Conservation (phyloP, 2,888 invertebrate genomes). For the Liopterus haemorrhoidalis region DNA sequence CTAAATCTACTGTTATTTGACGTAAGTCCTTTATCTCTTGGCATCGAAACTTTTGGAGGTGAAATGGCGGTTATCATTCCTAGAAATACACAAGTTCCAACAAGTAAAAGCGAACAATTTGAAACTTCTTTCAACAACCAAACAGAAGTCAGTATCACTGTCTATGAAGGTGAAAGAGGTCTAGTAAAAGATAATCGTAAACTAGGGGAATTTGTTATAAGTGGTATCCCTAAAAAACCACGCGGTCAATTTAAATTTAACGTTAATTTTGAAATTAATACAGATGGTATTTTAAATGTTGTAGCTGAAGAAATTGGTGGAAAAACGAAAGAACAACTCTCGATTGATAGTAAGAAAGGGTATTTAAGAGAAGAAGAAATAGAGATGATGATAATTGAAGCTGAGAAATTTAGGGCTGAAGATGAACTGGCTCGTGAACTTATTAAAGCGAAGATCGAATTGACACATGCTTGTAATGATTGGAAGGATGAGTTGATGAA, state of each 20-base stretch:
- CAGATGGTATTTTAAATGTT: constrained; percentile 31
- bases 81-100: constrained; percentile 88
- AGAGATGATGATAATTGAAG: no score
- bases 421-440: no score
- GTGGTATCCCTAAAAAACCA: constrained; percentile 19
- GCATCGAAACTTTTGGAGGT: constrained; percentile 79
- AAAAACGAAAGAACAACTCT: no score
- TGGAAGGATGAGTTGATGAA: no score
- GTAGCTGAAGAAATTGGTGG: constrained; percentile 60
- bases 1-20: constrained; percentile 82
- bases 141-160: constrained; percentile 21
- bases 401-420: no score
- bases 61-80: constrained; percentile 91
- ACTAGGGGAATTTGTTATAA: constrained; percentile 24
- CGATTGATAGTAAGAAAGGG: no score
- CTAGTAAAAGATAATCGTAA: constrained; percentile 21
- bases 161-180: constrained; percentile 26
- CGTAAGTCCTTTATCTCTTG: constrained; percentile 77
- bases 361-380: no score
- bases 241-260: constrained; percentile 18
- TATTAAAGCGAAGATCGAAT: no score
- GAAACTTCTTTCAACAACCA: constrained; percentile 76
- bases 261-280: constrained; percentile 23
- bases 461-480: no score
- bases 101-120: constrained; percentile 84